Evolutionary conservation across 2,888 invertebrate genomes (phyloP), one percentile per base, ranked within the genome.

Genomic region (Lasioglossum figueresi): DNA sequence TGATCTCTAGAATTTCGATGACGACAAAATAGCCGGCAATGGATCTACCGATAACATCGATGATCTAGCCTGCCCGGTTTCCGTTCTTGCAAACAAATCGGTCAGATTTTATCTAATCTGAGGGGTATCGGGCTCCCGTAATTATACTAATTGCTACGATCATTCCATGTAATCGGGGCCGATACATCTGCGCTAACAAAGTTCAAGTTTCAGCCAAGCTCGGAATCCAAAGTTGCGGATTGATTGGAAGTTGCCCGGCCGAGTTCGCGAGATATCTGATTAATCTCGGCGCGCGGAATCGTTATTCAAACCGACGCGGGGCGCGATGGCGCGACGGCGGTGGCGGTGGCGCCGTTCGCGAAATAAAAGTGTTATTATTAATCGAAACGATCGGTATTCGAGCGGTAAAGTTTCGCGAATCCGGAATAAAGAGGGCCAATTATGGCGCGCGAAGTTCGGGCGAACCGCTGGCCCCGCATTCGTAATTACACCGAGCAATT

Each of bases 401-500:
- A 34, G 6, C 31, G 16, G 63, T 16, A 63, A 66, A n/a, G 79
- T 63, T 45, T 37, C 34, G 14, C 40, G 40, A 23, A 27, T 59
- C 12, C 10, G 0, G 37, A 12, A 52, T 23, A 37, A 68, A 68
- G n/a, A 23, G 68, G 19, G 40, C 10, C 40, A 37, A 68, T 68
- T 68, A 23, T 12, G 40, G 27, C 27, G 40, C 59, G 40, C n/a
- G n/a, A 56, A 52, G 56, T 37, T 34, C 19, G 27, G 40, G 6
- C 31, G 31, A 8, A 16, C 66, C 8, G 66, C 19, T 31, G 19
- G 43, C 12, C 12, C 14, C 56, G 19, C 70, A n/a, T 6, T 78
- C 23, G 37, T 40, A 78, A 78, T 75, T 70, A 45, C 27, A 43
- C 52, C n/a, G 48, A 0, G 71, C 70, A 34, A 71, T 75, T 75